A percentile compares a stretch with the other conserved stretches of the same genome.
phyloP scores from a whole-genome alignment of 1,140 invertebrate species.

The Camponotus pennsylvanicus region DNA sequence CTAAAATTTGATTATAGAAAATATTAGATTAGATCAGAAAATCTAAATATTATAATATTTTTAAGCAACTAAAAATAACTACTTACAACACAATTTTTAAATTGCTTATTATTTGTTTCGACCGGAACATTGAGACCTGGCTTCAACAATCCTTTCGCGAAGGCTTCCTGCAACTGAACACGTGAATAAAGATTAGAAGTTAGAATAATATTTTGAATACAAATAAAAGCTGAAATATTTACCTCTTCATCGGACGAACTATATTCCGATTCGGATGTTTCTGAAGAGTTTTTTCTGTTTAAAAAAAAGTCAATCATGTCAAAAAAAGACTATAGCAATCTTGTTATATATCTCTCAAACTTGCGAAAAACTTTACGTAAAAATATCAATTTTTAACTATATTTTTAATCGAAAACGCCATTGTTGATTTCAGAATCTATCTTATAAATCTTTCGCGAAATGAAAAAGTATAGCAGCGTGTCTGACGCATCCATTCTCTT shows the following conservation, averaged over 20 bases:
- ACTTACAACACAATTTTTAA: slow-evolving; percentile 90
- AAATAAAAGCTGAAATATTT: slow-evolving; percentile 61
- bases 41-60: neutral
- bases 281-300: neutral
- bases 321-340: neutral
- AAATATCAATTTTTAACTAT: no score
- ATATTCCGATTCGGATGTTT: slow-evolving; percentile 77
- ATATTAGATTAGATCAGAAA: slow-evolving; percentile 28
- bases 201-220: slow-evolving; percentile 48
- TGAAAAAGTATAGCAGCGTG: neutral
- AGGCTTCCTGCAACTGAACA: slow-evolving; percentile 93
- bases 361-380: no score
- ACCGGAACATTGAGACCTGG: slow-evolving; percentile 93
- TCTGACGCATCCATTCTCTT: neutral
- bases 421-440: neutral
- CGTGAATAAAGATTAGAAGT: slow-evolving; percentile 66
- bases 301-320: neutral
- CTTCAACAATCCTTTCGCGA: slow-evolving; percentile 92
- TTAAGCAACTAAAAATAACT: neutral
- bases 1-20: slow-evolving; percentile 65
- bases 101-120: slow-evolving; percentile 85
- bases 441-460: neutral
- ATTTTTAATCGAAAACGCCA: neutral
- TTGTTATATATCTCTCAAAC: neutral
- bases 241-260: slow-evolving; percentile 85